These are phyloP conservation scores for Psococerastis gibbosa DNA, from an alignment of 2,888 invertebrate genomes.

Conservation along the genomic window DNA sequence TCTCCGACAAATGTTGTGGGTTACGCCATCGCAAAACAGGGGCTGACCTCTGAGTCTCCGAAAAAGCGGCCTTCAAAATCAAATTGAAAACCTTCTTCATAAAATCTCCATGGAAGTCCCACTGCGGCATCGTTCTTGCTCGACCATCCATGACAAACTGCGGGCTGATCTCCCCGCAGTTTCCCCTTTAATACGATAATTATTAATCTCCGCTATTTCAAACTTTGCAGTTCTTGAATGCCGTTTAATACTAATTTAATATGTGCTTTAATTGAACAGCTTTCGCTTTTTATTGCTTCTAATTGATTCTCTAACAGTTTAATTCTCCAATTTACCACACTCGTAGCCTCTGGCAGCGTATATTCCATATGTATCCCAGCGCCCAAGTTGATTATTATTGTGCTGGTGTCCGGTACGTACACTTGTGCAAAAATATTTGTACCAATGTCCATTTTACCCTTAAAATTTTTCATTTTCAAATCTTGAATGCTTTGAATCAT, in stretches of 20 bases:
- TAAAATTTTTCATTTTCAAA: conserved; percentile 35
- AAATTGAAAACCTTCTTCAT: conserved; percentile 25
- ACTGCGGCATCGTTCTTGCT: conserved; percentile 17
- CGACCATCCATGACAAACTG: not conserved
- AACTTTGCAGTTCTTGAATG: conserved; percentile 32
- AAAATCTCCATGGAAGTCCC: conserved; percentile 26
- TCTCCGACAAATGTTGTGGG: conserved; percentile 27
- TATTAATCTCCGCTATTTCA: too few species aligned
- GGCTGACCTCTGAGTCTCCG: conserved; percentile 23
- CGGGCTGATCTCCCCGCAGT: too few species aligned
- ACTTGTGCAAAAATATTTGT: conserved; percentile 69
- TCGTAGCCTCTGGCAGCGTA: conserved; percentile 45
- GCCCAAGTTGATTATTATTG: conserved; percentile 52
- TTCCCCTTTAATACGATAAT: too few species aligned
- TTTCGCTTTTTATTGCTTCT: conserved; percentile 40
- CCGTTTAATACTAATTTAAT: conserved; percentile 59
- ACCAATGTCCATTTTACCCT: conserved; percentile 62
- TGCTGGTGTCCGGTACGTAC: conserved; percentile 41
- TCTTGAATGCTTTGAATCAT: conserved; percentile 39
- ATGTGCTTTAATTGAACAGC: conserved; percentile 51
- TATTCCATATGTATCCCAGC: conserved; percentile 58
- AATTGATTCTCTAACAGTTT: conserved; percentile 41
- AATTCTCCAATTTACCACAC: conserved; percentile 48
- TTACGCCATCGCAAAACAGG: conserved; percentile 33
- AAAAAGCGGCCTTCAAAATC: conserved; percentile 27